Conservation (phyloP, 2,888 invertebrate genomes). For the Blera fallax region DNA sequence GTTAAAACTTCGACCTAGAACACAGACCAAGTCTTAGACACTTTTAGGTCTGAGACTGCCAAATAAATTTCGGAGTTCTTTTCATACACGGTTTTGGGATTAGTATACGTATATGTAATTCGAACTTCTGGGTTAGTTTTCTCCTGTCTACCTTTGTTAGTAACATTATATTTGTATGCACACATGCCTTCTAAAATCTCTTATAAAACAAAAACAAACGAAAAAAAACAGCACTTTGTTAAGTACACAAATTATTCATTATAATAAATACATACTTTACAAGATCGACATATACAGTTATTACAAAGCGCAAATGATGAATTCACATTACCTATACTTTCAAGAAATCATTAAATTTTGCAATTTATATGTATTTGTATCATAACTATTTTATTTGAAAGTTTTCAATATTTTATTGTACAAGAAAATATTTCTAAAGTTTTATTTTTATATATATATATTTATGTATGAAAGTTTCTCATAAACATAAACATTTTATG, state of each 20-base stretch:
- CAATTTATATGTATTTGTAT: background rate
- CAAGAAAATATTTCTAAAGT: constrained; percentile 34
- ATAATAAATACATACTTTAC: constrained; percentile 15
- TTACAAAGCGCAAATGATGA: constrained; percentile 62
- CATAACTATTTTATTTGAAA: constrained; percentile 26
- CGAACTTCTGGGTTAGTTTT: too few relatives aligned
- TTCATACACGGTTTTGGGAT: too few relatives aligned
- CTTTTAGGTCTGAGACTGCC: too few relatives aligned
- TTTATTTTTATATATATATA: background rate
- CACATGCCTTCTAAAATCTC: too few relatives aligned
- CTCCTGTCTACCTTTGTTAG: too few relatives aligned
- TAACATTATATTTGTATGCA: too few relatives aligned
- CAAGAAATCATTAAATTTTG: background rate
- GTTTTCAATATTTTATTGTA: constrained; percentile 26
- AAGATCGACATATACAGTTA: constrained; percentile 4
- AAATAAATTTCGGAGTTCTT: too few relatives aligned
- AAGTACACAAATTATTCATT: constrained; percentile 7
- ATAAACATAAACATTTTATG: constrained; percentile 24
- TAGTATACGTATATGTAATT: too few relatives aligned
- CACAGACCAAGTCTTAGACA: too few relatives aligned
- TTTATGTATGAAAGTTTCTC: background rate
- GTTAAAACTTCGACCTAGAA: too few relatives aligned
- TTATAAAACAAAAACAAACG: background rate
- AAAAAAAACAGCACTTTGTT: background rate
- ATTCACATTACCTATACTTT: constrained; percentile 13